phyloP scores from a whole-genome alignment of 2,797 vertebrate species.

The Rhabdophis nuchalis region DNA sequence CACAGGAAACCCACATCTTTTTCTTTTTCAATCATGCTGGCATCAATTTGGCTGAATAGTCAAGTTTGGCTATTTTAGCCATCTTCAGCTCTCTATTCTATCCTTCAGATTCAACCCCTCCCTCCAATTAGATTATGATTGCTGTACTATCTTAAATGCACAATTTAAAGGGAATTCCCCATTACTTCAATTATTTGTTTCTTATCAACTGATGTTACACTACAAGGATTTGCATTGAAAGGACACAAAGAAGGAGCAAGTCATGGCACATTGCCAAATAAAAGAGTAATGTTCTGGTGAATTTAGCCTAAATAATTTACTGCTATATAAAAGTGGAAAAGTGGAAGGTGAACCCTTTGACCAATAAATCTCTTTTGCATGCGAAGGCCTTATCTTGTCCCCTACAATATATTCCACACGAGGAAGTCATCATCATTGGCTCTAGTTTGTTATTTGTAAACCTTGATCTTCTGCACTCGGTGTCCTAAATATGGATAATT shows the following conservation, averaged over 20 bases:
- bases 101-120: conserved; percentile 39
- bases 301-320: conserved; percentile 89
- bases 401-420: conserved; percentile 85
- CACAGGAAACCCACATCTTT: conserved; percentile 23
- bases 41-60: conserved; percentile 36
- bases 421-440: conserved; percentile 85
- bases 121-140: conserved; percentile 55
- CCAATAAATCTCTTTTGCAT: conserved; percentile 89
- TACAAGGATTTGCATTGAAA: conserved; percentile 87
- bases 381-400: conserved; percentile 89
- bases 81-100: conserved; percentile 52
- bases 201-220: conserved; percentile 88
- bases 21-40: background rate
- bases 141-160: conserved; percentile 59
- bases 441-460: conserved; percentile 89
- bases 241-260: conserved; percentile 85
- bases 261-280: conserved; percentile 84
- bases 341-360: conserved; percentile 86
- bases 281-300: conserved; percentile 88
- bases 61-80: conserved; percentile 35
- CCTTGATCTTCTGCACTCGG: conserved; percentile 96
- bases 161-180: conserved; percentile 76
- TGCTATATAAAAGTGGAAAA: conserved; percentile 77
- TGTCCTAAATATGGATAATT: conserved; percentile 99
- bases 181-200: conserved; percentile 82